A percentile compares a stretch with the other conserved stretches of the same genome.
Evolutionary conservation across 2,797 vertebrate genomes (phyloP).

Genomic region (Brotula barbata): DNA sequence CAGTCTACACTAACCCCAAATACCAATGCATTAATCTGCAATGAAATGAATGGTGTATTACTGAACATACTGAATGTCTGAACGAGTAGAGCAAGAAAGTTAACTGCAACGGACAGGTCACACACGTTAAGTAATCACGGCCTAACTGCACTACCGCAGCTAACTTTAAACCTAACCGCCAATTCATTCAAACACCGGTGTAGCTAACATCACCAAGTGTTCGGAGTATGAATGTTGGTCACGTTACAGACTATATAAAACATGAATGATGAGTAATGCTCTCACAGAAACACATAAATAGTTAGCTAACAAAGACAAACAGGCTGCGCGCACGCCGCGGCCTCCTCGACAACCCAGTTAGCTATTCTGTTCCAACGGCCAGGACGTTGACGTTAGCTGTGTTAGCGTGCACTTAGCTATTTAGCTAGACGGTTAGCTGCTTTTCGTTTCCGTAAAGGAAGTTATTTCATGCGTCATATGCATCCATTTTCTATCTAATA

Average conservation of each 20-base stretch:
- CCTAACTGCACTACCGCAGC: slow-evolving; percentile 28
- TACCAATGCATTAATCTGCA: no score
- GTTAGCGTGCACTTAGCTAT: slow-evolving; percentile 45
- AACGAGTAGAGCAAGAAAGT: neutral
- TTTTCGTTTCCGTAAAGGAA: slow-evolving; percentile 14
- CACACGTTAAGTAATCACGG: slow-evolving; percentile 43
- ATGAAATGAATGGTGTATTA: no score
- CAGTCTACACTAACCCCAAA: no score
- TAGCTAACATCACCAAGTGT: neutral
- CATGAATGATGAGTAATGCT: neutral
- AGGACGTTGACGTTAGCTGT: slow-evolving; percentile 31
- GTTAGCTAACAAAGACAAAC: neutral
- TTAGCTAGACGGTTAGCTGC: slow-evolving; percentile 19
- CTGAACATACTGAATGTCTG: no score
- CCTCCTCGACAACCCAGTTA: slow-evolving; percentile 29
- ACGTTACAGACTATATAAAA: neutral
- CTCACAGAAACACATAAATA: neutral
- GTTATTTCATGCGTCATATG: neutral
- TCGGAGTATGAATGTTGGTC: fast-evolving
- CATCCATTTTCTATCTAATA: fast-evolving
- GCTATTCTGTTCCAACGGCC: slow-evolving; percentile 19
- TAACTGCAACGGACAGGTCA: slow-evolving; percentile 11
- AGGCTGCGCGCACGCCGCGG: slow-evolving; percentile 39
- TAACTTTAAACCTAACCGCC: slow-evolving; percentile 1
- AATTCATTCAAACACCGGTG: slow-evolving; percentile 21